Percentiles rank a stretch among this genome's conserved stretches.
Evolutionary conservation across 1,140 invertebrate species (phyloP).

Genomic region (Rhyacophila brunnea): DNA sequence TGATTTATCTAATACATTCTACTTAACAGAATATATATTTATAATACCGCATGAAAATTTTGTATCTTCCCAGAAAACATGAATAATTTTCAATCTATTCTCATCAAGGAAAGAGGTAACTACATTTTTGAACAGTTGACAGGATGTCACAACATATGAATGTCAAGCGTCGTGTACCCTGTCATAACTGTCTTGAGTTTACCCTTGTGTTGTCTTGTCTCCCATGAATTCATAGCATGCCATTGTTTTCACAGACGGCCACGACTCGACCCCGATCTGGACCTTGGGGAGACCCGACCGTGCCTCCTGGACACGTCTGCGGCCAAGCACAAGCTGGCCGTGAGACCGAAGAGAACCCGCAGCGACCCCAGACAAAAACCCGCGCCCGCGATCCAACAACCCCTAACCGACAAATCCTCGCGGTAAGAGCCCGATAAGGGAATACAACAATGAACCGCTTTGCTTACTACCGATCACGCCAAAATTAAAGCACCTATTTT

Average conservation of each 20-base stretch:
- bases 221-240: constrained; percentile 16
- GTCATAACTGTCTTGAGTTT: background rate
- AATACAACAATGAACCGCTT: background rate
- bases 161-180: too few relatives aligned
- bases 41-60: too few relatives aligned
- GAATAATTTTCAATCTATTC: too few relatives aligned
- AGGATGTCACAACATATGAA: too few relatives aligned
- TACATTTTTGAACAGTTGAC: too few relatives aligned
- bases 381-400: background rate
- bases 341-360: constrained; percentile 68
- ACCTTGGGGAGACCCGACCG: constrained; percentile 54
- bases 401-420: constrained; percentile 19
- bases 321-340: constrained; percentile 71
- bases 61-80: too few relatives aligned
- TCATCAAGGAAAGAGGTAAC: too few relatives aligned
- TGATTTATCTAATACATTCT: too few relatives aligned
- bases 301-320: constrained; percentile 70
- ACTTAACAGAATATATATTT: too few relatives aligned
- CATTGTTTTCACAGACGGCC: constrained; percentile 47
- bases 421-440: constrained; percentile 27
- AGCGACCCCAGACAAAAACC: constrained; percentile 42
- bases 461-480: background rate
- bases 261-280: constrained; percentile 59
- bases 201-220: background rate
- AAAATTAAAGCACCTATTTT: too few relatives aligned